These are phyloP conservation scores for Hylia prasina DNA, from an alignment of 2,113 vertebrate genomes.

Conservation along the genomic window DNA sequence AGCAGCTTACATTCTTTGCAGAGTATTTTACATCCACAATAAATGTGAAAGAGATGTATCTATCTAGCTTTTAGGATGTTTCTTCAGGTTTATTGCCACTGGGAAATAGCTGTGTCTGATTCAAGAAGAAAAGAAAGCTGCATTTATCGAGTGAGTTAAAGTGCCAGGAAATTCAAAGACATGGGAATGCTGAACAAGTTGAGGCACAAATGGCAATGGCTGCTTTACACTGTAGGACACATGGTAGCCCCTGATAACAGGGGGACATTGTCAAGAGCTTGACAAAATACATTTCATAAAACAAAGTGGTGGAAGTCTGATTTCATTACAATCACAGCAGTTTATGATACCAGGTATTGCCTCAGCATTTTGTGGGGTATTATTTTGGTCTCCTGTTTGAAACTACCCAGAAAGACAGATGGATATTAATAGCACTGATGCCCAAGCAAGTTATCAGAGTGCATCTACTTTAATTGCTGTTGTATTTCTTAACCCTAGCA, in stretches of 20 bases:
- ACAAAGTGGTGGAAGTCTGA: neutral
- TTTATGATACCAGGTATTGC: neutral
- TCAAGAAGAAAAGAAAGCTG: slow-evolving; percentile 3
- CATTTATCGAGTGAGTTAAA: neutral
- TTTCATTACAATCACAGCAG: neutral
- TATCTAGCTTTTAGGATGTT: slow-evolving; percentile 34
- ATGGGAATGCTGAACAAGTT: neutral
- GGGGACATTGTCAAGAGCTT: neutral
- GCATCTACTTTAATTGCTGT: slow-evolving; percentile 5
- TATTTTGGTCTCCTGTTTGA: neutral
- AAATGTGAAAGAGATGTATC: slow-evolving; percentile 30
- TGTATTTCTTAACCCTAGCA: slow-evolving; percentile 11
- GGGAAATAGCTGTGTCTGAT: neutral
- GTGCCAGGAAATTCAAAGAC: neutral
- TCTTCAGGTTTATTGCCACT: slow-evolving; percentile 1
- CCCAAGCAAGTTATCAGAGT: neutral
- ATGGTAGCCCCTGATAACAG: neutral
- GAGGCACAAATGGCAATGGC: neutral
- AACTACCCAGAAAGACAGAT: neutral
- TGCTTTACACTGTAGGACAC: neutral
- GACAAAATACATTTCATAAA: neutral
- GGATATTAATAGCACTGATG: neutral
- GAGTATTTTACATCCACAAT: slow-evolving; percentile 25
- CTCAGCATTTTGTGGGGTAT: neutral
- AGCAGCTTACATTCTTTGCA: slow-evolving; percentile 25